A percentile compares a stretch with the other conserved stretches of the same genome.
Conservation (phyloP, 2,113 vertebrate genomes). For the Pluvialis apricaria region DNA sequence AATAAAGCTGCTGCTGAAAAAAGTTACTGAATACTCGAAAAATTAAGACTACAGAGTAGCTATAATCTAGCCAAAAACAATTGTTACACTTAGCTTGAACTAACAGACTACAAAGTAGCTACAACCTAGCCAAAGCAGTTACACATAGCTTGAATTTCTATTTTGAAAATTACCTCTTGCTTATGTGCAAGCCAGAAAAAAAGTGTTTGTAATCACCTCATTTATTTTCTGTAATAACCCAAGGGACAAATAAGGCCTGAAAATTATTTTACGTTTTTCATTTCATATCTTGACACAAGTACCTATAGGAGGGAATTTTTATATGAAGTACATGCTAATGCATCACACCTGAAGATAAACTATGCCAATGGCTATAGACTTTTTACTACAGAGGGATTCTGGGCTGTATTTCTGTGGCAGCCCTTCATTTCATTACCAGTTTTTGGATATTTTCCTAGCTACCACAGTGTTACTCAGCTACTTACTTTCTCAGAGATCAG, state of each 20-base stretch:
- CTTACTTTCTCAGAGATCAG: background rate
- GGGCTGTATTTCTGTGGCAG: background rate
- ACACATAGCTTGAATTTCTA: background rate
- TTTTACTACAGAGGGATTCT: background rate
- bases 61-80: background rate
- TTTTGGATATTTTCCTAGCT: background rate
- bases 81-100: background rate
- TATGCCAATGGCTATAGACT: background rate
- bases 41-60: background rate
- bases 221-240: background rate
- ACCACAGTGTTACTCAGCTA: background rate
- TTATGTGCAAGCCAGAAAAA: background rate
- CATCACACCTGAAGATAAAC: background rate
- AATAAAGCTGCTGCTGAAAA: background rate
- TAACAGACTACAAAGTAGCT: background rate
- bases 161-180: background rate
- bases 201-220: background rate
- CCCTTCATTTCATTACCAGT: background rate
- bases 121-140: background rate
- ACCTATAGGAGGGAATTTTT: background rate
- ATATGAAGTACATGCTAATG: background rate
- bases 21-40: background rate
- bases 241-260: background rate
- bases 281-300: background rate
- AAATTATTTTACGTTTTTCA: background rate